A percentile compares a stretch with the other conserved stretches of the same genome.
Conservation (phyloP, 2,888 invertebrate species). For the Crepidodera aurea region DNA sequence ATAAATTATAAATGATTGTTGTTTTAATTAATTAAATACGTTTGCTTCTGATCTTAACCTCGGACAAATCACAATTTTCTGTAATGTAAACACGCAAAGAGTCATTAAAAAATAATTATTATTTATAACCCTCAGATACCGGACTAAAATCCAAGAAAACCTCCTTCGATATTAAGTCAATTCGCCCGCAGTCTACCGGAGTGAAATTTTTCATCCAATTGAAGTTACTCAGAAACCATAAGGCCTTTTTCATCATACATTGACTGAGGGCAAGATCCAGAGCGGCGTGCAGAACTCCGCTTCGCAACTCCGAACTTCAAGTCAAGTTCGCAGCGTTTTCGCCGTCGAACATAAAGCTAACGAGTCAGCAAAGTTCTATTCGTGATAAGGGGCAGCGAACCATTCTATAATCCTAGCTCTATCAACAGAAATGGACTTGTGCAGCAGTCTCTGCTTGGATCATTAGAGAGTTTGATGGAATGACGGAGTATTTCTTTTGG, state of each 20-base stretch:
- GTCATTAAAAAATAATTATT: too few species aligned
- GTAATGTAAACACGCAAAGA: too few species aligned
- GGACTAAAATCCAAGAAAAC: too few species aligned
- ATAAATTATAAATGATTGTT: too few species aligned
- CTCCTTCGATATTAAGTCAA: constrained; percentile 20
- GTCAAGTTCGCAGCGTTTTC: constrained; percentile 20
- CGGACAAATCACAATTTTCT: too few species aligned
- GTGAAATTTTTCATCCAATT: constrained; percentile 36
- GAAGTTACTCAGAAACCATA: constrained; percentile 31
- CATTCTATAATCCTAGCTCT: constrained; percentile 37
- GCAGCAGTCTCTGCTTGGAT: constrained; percentile 15
- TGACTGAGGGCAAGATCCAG: constrained; percentile 21
- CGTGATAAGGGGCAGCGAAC: constrained; percentile 32
- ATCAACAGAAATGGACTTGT: constrained; percentile 32
- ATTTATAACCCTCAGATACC: too few species aligned
- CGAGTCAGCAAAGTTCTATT: constrained; percentile 40
- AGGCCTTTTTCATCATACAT: constrained; percentile 22
- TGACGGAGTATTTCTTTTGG: too few species aligned
- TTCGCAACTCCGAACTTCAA: constrained; percentile 25
- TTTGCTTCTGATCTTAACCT: too few species aligned
- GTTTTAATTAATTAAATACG: too few species aligned
- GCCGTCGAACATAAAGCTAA: constrained; percentile 35
- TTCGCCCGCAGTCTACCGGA: constrained; percentile 28
- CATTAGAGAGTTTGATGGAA: background rate
- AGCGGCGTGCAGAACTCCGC: constrained; percentile 5